Percentiles rank a stretch among this genome's conserved stretches.
phyloP scores from a whole-genome alignment of 2,888 invertebrate genomes.

The Oscheius onirici region DNA sequence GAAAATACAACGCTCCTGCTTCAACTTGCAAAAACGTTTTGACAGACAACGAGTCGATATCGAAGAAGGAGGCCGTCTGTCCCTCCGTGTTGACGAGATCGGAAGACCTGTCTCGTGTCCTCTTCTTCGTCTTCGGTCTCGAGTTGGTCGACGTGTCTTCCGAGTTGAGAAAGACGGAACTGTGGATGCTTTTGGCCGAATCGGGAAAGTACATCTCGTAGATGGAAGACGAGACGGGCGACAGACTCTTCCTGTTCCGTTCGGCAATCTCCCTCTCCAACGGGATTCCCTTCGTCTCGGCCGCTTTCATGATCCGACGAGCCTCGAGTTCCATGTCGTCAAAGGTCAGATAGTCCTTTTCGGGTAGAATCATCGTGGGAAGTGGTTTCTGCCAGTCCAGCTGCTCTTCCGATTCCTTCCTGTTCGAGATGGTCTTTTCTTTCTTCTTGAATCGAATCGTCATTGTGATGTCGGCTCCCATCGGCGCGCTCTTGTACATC shows the following conservation, averaged over 20 bases:
- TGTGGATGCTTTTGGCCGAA: background rate
- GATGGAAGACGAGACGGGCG: background rate
- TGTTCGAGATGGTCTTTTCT: background rate
- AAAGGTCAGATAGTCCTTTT: background rate
- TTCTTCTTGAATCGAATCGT: background rate
- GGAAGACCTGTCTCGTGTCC: background rate
- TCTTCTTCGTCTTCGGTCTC: background rate
- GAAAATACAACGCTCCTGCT: too few species aligned
- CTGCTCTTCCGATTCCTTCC: background rate
- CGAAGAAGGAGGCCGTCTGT: background rate
- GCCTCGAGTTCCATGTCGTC: slow-evolving; percentile 1
- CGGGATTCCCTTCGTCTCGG: background rate
- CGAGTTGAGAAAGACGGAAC: background rate
- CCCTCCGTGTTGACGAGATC: background rate
- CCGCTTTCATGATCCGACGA: background rate
- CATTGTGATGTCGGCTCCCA: background rate
- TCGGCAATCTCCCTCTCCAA: background rate
- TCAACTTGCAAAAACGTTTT: too few species aligned
- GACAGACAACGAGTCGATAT: background rate
- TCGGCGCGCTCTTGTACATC: background rate
- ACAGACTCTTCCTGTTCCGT: background rate
- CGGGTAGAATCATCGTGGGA: background rate
- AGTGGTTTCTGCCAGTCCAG: background rate
- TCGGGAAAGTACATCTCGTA: background rate
- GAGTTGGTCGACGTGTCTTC: background rate